Percentiles rank a stretch among this genome's conserved stretches.
phyloP scores from a whole-genome alignment of 2,888 invertebrate genomes.

The Drosophila mettleri region DNA sequence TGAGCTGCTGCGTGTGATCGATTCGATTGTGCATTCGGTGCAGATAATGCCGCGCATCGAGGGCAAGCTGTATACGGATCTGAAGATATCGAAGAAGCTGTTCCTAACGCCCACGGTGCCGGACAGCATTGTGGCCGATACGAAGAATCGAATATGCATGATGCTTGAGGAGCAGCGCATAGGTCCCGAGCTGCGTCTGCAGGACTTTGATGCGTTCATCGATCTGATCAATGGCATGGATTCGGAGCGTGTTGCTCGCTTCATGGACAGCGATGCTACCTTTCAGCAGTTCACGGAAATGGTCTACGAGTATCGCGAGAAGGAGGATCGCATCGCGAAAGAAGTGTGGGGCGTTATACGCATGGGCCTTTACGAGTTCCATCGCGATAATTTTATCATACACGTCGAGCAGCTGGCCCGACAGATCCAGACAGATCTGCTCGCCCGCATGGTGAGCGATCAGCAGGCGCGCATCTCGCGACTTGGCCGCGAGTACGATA shows the following conservation, averaged over 20 bases:
- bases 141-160: slow-evolving; percentile 87
- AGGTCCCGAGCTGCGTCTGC: slow-evolving; percentile 90
- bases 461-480: slow-evolving; percentile 92
- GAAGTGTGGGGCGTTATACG: slow-evolving; percentile 87
- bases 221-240: slow-evolving; percentile 90
- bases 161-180: slow-evolving; percentile 90
- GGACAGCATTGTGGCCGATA: slow-evolving; percentile 88
- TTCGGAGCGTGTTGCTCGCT: slow-evolving; percentile 87
- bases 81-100: slow-evolving; percentile 69
- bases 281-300: slow-evolving; percentile 88
- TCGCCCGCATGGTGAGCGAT: slow-evolving; percentile 91
- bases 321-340: slow-evolving; percentile 88
- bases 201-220: slow-evolving; percentile 93
- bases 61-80: slow-evolving; percentile 87
- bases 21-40: slow-evolving; percentile 91
- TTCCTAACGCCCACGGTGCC: slow-evolving; percentile 89
- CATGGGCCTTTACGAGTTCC: slow-evolving; percentile 94
- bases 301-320: slow-evolving; percentile 88
- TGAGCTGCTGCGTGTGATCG: slow-evolving; percentile 89
- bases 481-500: slow-evolving; percentile 94
- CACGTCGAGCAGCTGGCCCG: slow-evolving; percentile 89
- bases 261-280: slow-evolving; percentile 88
- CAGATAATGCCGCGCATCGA: slow-evolving; percentile 91
- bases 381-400: slow-evolving; percentile 91
- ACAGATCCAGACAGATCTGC: slow-evolving; percentile 88